These are phyloP conservation scores for Poliocrania exsul DNA, from an alignment of 2,797 vertebrate species.

Conservation along the genomic window DNA sequence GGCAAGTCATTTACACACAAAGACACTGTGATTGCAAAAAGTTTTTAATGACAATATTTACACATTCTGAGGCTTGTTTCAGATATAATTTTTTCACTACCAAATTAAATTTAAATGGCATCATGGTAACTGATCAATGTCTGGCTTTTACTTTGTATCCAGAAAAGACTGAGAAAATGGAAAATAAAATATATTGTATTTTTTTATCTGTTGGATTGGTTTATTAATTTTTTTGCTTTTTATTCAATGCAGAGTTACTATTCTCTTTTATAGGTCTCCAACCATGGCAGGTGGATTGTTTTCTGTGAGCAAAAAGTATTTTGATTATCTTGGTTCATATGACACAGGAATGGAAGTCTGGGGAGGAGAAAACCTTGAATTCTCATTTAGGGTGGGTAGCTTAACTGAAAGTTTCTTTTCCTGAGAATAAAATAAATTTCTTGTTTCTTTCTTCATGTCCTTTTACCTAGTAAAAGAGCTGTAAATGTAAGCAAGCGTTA, in stretches of 20 bases:
- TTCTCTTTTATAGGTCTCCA: conserved; percentile 85
- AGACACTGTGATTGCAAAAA: background rate
- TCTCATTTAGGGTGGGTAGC: conserved; percentile 93
- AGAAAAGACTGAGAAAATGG: background rate
- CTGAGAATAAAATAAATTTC: background rate
- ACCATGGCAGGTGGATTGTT: conserved; percentile 98
- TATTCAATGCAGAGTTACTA: background rate
- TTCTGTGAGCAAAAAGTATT: conserved; percentile 92
- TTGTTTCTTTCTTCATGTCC: background rate
- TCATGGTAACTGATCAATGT: background rate
- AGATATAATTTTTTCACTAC: background rate
- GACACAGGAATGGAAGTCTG: conserved; percentile 99
- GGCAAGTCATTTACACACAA: background rate
- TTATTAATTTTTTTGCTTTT: background rate
- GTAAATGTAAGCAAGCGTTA: background rate
- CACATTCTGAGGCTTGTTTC: background rate
- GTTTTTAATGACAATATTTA: background rate
- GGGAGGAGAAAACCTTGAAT: conserved; percentile 99
- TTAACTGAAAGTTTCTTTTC: background rate
- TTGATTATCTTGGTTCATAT: conserved; percentile 95
- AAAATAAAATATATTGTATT: background rate
- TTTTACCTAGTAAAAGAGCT: background rate
- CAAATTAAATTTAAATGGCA: background rate
- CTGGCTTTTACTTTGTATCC: background rate
- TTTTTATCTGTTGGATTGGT: background rate